phyloP scores from a whole-genome alignment of 2,113 vertebrate species.

The Rostratula benghalensis region DNA sequence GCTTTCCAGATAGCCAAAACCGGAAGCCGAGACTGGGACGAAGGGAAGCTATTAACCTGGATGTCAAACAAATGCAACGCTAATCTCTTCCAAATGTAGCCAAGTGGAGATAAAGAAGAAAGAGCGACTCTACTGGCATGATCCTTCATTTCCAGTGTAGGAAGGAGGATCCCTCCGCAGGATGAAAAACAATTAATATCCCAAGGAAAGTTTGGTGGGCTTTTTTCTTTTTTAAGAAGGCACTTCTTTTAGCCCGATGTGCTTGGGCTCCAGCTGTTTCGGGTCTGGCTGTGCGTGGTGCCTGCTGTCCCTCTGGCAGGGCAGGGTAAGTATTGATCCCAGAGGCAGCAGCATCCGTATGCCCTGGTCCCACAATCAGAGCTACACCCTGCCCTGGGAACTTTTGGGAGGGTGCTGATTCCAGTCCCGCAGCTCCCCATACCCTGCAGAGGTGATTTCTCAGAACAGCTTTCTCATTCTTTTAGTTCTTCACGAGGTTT shows the following conservation, averaged over 20 bases:
- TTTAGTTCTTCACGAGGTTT: background rate
- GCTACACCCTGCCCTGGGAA: background rate
- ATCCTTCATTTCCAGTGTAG: background rate
- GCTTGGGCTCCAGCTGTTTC: accelerated
- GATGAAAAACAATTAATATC: background rate
- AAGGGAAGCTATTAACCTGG: conserved; percentile 52
- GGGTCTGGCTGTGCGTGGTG: background rate
- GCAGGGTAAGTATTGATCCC: accelerated
- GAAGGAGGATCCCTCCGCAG: background rate
- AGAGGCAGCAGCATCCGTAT: background rate
- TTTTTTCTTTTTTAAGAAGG: background rate
- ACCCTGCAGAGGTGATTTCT: background rate
- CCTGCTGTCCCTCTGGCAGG: background rate
- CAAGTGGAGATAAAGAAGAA: conserved; percentile 8
- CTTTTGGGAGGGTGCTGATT: accelerated
- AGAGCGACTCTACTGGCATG: background rate
- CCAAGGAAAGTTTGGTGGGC: background rate
- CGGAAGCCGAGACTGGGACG: conserved; percentile 32
- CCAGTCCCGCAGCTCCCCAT: background rate
- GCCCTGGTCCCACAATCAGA: accelerated
- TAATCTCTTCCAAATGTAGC: conserved; percentile 62
- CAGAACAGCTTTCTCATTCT: background rate
- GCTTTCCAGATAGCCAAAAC: conserved; percentile 17
- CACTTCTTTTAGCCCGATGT: background rate
- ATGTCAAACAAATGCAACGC: conserved; percentile 38